Evolutionary conservation across 2,888 invertebrate species (phyloP), one percentile per base, ranked within the genome.

Genomic region (Rotaria macrura): DNA sequence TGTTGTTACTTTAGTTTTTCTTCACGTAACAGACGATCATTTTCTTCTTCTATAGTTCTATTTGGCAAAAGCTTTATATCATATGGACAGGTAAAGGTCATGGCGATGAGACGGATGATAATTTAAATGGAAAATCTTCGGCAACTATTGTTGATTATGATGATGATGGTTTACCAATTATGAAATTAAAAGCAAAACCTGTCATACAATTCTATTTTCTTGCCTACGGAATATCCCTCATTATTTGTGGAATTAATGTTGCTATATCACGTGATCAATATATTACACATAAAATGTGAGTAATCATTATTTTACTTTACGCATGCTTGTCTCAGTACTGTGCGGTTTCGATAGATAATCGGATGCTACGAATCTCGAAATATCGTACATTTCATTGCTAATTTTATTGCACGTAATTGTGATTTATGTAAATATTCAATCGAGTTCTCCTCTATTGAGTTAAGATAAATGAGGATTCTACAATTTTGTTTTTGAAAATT

Each of bases 241-340:
- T 79, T n/a, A 79, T 79, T 14, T 79, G 79, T 43, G 79, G 79
- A 79, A 79, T 79, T 43, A 79, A 79, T n/a, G 79, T 79, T 0
- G 79, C 79, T 40, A 79, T 79, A 40, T 79, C 79, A 40, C 40
- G 79, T 12, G 79, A 79, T 43, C 79, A 79, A 79, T 79, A 79
- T 79, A 23, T 25, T n/a, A 43, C 79, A 25, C 23, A 79, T 43
- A 43, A 40, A 79, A 43, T 79, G 79, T 79, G 43, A 79, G 14
- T 47, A 47, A 9, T 9, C 12, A 47, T 47, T 47, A 14, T 4
- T 47, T 14, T 47, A 12, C 10, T 47, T 14, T 47, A 12, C 1
- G 9, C 47, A 47, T 12, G 14, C 14, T 47, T 47, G 14, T 47
- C 14, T 9, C 14, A 47, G 47, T 12, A 47, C 14, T 47, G 9